Conservation (phyloP, 2,888 invertebrate species). For the Rapana venosa region DNA sequence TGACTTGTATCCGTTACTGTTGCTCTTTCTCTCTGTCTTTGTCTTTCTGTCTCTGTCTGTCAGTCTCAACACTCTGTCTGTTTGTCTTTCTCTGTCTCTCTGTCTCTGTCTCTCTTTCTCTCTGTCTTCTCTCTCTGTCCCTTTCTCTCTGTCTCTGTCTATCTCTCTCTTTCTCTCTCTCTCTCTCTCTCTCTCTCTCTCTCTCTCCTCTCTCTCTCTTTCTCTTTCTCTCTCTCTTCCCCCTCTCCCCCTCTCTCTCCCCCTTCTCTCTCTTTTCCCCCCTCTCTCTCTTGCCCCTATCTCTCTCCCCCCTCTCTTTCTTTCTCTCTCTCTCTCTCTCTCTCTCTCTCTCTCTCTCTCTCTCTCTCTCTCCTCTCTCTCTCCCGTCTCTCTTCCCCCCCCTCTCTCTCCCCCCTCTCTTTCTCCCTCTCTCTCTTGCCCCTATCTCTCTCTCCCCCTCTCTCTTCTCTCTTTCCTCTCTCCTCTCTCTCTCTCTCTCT, state of each 20-base stretch:
- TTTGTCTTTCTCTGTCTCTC: too few relatives aligned
- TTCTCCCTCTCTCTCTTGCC: too few relatives aligned
- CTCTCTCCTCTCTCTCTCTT: too few relatives aligned
- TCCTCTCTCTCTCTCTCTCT: too few relatives aligned
- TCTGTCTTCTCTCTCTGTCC: too few relatives aligned
- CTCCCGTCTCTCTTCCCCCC: constrained; percentile 5
- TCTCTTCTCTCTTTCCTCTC: too few relatives aligned
- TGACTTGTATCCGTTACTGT: too few relatives aligned
- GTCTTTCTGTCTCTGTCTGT: not conserved
- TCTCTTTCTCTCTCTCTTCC: not conserved
- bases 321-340: not conserved
- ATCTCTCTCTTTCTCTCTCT: too few relatives aligned
- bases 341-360: constrained; percentile 34
- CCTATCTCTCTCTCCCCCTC: too few relatives aligned
- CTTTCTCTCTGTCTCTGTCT: too few relatives aligned
- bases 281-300: not conserved
- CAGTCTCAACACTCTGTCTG: too few relatives aligned
- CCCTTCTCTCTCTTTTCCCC: not conserved
- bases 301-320: not conserved
- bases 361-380: constrained; percentile 30
- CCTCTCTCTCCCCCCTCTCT: not conserved
- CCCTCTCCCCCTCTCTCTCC: not conserved
- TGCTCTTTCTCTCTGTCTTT: constrained; percentile 27
- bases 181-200: too few relatives aligned
- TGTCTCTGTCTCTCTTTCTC: not conserved